Evolutionary conservation across 2,797 vertebrate genomes (phyloP), one percentile per base, ranked within the genome.

Genomic region (Momotus momota): DNA sequence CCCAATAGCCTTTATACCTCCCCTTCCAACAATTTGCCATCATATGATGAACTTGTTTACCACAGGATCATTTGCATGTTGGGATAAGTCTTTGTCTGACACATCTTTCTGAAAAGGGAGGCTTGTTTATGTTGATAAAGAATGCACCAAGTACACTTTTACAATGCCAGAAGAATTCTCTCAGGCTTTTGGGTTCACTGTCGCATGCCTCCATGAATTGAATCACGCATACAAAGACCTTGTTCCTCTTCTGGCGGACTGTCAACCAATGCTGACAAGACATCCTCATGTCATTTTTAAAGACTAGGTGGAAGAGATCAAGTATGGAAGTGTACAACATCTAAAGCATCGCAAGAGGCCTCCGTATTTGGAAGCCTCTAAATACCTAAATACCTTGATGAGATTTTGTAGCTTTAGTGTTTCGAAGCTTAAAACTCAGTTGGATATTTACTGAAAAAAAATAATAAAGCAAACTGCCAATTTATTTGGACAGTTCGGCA

Each of bases 51-150:
- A 74, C 10, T 45, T 3, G 3, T 51, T 41, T 75, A 65, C 45
- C 15, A n/a, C 29, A 46, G 26, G 12, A 31, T 33, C 9, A 1
- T 62, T 27, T 41, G 6, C 13, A 12, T 12, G 18, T 3, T 9
- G 48, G 29, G 45, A 35, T 15, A 74, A 22, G 45, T 15, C 61
- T 31, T 64, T 35, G 38, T n/a, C 11, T 12, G 21, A 72, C 2
- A 17, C 0, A 12, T 13, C 22, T 48, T 81, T 57, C 21, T 33
- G 14, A 46, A 83, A 90, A 17, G 3, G 26, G 7, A 10, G 6
- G 38, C 29, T 55, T 0, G 0, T 1, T 9, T 40, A 26, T 14
- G 13, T 12, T 41, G 22, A 62, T 20, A 71, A 81, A 93, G 10
- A 14, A 57, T 7, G 22, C 7, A 5, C 16, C 45, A 58, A 15